Percentiles rank a stretch among this genome's conserved stretches.
Conservation (phyloP, 2,888 invertebrate species). For the Bombylius major region DNA sequence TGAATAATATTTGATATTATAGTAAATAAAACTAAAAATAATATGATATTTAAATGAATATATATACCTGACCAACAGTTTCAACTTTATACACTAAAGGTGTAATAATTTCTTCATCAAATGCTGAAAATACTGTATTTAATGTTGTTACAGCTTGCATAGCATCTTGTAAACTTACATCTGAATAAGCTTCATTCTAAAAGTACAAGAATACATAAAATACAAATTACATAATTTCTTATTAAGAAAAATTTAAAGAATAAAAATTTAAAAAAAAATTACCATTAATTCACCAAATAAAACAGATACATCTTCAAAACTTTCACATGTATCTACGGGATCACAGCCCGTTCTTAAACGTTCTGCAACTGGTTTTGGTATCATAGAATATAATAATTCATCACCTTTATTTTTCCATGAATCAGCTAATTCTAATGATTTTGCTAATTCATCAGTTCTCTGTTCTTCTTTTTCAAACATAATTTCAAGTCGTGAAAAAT, state of each 20-base stretch:
- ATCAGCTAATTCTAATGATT: slow-evolving; percentile 62
- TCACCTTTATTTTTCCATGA: slow-evolving; percentile 79
- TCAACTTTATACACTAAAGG: slow-evolving; percentile 88
- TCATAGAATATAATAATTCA: slow-evolving; percentile 82
- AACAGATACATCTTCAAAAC: slow-evolving; percentile 36
- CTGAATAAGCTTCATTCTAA: slow-evolving; percentile 10
- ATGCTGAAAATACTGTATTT: slow-evolving; percentile 74
- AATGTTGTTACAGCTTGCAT: slow-evolving; percentile 74
- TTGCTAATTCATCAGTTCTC: slow-evolving; percentile 63
- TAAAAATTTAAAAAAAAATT: neutral
- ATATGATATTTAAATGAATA: neutral
- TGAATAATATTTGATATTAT: neutral
- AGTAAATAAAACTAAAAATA: neutral
- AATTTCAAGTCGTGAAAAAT: slow-evolving; percentile 64
- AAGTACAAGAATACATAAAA: neutral
- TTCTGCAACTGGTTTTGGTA: slow-evolving; percentile 74
- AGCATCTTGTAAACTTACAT: slow-evolving; percentile 39
- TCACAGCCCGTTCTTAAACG: slow-evolving; percentile 62
- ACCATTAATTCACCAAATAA: slow-evolving; percentile 32
- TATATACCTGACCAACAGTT: slow-evolving; percentile 67
- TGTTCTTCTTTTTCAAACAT: slow-evolving; percentile 73
- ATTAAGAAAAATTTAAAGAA: too few relatives aligned
- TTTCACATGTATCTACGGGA: slow-evolving; percentile 70
- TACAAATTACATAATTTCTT: neutral
- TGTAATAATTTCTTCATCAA: slow-evolving; percentile 71